phyloP scores from a whole-genome alignment of 2,797 vertebrate species.

The Syngnathus acus region DNA sequence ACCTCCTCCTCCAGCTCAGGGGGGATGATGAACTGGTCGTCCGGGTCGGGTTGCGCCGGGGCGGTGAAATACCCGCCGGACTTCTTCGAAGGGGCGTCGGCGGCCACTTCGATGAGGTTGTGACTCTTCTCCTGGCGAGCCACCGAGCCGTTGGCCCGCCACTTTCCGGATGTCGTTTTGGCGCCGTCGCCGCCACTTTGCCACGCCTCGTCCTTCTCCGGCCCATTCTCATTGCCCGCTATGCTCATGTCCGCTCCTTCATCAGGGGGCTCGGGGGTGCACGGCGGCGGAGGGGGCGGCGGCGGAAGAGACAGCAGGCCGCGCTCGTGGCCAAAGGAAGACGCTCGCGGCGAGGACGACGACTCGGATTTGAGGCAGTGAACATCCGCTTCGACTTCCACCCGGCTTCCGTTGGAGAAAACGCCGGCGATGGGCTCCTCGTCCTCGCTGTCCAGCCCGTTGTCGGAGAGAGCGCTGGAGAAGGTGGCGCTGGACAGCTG shows the following conservation, averaged over 20 bases:
- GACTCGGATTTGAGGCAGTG: constrained; percentile 73
- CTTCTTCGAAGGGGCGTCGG: constrained; percentile 84
- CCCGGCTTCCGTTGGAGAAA: constrained; percentile 90
- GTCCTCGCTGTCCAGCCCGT: constrained; percentile 93
- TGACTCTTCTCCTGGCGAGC: constrained; percentile 89
- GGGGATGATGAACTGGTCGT: constrained; percentile 96
- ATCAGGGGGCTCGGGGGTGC: constrained; percentile 69
- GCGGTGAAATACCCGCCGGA: constrained; percentile 92
- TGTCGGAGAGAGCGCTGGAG: constrained; percentile 94
- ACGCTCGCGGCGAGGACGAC: constrained; percentile 13
- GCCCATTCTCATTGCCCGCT: constrained; percentile 33
- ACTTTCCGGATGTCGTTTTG: constrained; percentile 54
- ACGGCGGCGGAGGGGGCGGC: constrained; percentile 46
- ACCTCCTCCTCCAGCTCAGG: constrained; percentile 97
- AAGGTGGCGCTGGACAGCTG: constrained; percentile 96
- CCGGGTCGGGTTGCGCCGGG: constrained; percentile 89
- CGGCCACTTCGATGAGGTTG: constrained; percentile 90
- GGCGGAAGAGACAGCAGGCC: constrained; percentile 40
- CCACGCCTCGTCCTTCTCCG: constrained; percentile 49
- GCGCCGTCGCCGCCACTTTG: constrained; percentile 56
- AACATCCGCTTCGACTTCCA: constrained; percentile 92
- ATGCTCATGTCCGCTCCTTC: constrained; percentile 67
- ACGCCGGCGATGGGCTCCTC: constrained; percentile 95
- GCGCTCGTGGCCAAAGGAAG: constrained; percentile 31
- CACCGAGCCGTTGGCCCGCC: constrained; percentile 85